phyloP scores from a whole-genome alignment of 2,888 invertebrate genomes.

The Stenichneumon culpator region DNA sequence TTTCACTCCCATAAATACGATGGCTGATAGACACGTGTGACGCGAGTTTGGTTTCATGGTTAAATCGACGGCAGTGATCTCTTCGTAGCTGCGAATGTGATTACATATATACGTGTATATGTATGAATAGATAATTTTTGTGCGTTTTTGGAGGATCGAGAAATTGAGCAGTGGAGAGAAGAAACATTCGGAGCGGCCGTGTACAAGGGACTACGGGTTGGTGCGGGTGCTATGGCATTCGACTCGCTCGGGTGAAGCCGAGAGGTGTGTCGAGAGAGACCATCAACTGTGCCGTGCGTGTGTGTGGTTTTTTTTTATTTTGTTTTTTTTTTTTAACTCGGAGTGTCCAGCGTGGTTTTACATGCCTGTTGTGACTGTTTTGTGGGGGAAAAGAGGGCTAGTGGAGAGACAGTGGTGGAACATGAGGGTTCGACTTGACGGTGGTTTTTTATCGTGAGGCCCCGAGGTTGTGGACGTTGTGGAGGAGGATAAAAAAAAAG shows the following conservation, averaged over 20 bases:
- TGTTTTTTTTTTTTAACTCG: neutral
- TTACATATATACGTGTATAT: neutral
- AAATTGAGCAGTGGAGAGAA: neutral
- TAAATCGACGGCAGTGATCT: conserved; percentile 58
- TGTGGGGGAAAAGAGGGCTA: neutral
- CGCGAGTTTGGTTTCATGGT: conserved; percentile 67
- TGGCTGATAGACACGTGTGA: conserved; percentile 56
- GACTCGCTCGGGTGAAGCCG: conserved; percentile 63
- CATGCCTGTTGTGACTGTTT: neutral
- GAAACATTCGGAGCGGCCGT: conserved; percentile 48
- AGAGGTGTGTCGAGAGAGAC: conserved; percentile 63
- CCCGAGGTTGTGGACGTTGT: neutral
- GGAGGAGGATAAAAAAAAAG: neutral
- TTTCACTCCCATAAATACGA: conserved; percentile 25
- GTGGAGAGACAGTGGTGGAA: too few relatives aligned
- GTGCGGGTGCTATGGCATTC: conserved; percentile 64
- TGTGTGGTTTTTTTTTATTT: conserved; percentile 12
- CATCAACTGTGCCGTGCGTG: neutral
- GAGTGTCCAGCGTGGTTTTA: conserved; percentile 19
- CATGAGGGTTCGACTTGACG: too few relatives aligned
- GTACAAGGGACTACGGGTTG: conserved; percentile 61
- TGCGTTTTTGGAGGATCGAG: neutral
- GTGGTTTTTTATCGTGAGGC: conserved; percentile 4
- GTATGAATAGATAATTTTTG: neutral
- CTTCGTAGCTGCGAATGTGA: neutral